Evolutionary conservation across 2,797 vertebrate genomes (phyloP).

Genomic region (Erethizon dorsatum): DNA sequence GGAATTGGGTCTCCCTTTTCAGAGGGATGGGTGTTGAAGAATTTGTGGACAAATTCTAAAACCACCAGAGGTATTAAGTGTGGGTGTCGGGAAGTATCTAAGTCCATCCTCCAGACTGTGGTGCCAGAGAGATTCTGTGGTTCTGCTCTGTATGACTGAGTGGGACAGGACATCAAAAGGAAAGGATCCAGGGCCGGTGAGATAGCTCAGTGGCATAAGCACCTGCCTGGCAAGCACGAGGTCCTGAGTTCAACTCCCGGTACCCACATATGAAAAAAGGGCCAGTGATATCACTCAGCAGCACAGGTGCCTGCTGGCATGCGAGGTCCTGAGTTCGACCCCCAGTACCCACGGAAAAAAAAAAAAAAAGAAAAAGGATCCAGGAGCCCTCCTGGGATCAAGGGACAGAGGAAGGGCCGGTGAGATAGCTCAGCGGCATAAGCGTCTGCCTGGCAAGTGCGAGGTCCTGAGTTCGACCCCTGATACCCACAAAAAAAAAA

Average conservation of each 20-base stretch:
- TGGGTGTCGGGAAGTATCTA: background rate
- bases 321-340: no score
- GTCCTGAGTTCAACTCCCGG: no score
- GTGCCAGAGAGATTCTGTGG: background rate
- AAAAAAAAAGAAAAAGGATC: background rate
- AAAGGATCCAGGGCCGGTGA: background rate
- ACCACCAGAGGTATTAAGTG: background rate
- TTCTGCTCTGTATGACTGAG: background rate
- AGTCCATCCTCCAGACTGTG: background rate
- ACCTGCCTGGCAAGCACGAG: no score
- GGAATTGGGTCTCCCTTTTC: background rate
- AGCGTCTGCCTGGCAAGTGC: no score
- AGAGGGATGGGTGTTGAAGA: background rate
- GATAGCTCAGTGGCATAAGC: no score
- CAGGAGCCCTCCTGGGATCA: background rate
- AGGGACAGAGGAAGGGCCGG: background rate
- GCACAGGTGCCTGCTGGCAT: no score
- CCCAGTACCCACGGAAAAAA: no score
- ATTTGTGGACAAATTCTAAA: background rate
- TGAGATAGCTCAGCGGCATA: no score
- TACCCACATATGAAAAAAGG: no score
- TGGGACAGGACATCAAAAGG: background rate
- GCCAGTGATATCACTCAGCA: no score
- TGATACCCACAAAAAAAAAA: no score
- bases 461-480: no score